Conservation (phyloP, 1,140 invertebrate genomes). For the Heliothis subflexa region DNA sequence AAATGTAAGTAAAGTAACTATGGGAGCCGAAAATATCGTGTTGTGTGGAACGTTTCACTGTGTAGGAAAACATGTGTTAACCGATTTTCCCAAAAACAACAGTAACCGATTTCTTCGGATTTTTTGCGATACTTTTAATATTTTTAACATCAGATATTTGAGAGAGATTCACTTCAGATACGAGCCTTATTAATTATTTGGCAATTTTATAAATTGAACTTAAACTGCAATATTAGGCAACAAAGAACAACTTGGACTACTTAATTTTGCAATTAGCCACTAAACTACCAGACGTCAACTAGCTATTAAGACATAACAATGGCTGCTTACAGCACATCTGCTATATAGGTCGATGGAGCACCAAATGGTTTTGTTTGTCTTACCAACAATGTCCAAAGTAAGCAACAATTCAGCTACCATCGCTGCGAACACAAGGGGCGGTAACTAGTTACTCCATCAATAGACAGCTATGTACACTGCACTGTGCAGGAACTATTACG, state of each 20-base stretch:
- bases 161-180: too few species aligned
- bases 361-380: not conserved
- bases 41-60: constrained; percentile 15
- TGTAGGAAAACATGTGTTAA: constrained; percentile 1
- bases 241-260: too few species aligned
- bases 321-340: too few species aligned
- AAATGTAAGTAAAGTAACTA: constrained; percentile 9
- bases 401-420: not conserved
- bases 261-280: too few species aligned
- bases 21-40: constrained; percentile 3
- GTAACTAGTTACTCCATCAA: constrained; percentile 3
- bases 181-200: too few species aligned
- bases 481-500: constrained; percentile 3
- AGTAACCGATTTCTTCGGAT: too few species aligned
- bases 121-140: not conserved
- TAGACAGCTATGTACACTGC: not conserved
- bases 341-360: not conserved
- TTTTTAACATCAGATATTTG: too few species aligned
- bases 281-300: too few species aligned
- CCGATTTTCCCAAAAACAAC: not conserved
- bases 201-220: too few species aligned
- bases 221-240: too few species aligned
- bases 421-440: not conserved
- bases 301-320: too few species aligned
- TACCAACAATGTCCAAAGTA: not conserved